Evolutionary conservation across 2,888 invertebrate genomes (phyloP).

Genomic region (Morpho helenor): DNA sequence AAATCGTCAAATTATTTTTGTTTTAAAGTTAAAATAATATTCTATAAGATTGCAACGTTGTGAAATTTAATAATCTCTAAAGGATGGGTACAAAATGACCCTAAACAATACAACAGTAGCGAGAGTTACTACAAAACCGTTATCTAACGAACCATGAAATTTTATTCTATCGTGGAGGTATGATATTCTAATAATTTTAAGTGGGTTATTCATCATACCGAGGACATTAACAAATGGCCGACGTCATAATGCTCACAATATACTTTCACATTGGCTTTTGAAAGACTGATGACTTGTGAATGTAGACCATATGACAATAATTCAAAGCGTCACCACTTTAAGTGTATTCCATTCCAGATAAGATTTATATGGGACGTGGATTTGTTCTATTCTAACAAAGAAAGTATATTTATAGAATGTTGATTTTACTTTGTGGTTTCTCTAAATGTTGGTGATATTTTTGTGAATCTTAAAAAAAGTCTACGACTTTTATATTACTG

Average conservation of each 20-base stretch:
- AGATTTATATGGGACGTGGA: constrained; percentile 52
- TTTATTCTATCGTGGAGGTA: constrained; percentile 9
- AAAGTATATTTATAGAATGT: constrained; percentile 11
- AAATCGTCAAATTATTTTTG: too few relatives aligned
- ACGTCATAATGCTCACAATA: constrained; percentile 34
- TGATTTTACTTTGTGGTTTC: too few relatives aligned
- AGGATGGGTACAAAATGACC: too few relatives aligned
- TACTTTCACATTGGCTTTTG: constrained; percentile 30
- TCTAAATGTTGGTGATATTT: too few relatives aligned
- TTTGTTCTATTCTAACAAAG: constrained; percentile 4
- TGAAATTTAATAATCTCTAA: too few relatives aligned
- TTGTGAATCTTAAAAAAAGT: too few relatives aligned
- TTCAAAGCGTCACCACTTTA: constrained; percentile 48
- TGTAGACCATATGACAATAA: constrained; percentile 54
- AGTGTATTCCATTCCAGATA: constrained; percentile 35
- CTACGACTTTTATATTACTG: too few relatives aligned
- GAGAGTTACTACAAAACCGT: neutral
- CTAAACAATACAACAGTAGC: too few relatives aligned
- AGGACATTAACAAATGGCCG: constrained; percentile 32
- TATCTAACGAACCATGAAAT: neutral
- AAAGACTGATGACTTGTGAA: constrained; percentile 51
- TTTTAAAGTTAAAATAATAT: too few relatives aligned
- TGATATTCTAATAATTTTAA: constrained; percentile 17
- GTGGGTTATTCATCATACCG: constrained; percentile 19
- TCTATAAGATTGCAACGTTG: too few relatives aligned